These are phyloP conservation scores for Semnornis frantzii DNA, from an alignment of 2,113 vertebrate genomes.

Conservation along the genomic window DNA sequence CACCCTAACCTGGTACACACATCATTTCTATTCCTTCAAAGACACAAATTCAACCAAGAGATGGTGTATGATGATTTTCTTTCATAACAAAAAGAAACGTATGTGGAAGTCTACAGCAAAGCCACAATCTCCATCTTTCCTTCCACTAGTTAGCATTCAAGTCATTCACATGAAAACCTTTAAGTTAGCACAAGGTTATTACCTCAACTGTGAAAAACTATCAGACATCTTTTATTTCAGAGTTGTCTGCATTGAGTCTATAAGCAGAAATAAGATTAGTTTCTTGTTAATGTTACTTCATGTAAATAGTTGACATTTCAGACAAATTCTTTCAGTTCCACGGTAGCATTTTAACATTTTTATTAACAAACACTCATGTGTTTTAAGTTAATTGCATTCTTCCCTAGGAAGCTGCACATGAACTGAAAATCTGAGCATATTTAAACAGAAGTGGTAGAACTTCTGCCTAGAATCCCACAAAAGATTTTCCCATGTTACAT, in stretches of 20 bases:
- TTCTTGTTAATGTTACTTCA: background rate
- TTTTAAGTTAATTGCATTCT: background rate
- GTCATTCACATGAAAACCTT: background rate
- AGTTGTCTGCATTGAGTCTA: background rate
- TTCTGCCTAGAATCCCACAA: background rate
- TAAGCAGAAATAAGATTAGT: background rate
- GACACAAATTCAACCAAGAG: background rate
- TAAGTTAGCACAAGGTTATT: background rate
- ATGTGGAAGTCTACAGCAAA: background rate
- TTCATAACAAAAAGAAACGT: background rate
- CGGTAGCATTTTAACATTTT: background rate
- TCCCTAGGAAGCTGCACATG: background rate
- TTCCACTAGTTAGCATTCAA: background rate
- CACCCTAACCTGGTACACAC: too few species aligned
- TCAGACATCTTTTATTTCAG: background rate
- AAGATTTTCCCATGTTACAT: background rate
- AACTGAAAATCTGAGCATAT: background rate
- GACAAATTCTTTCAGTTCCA: background rate
- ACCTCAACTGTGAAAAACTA: background rate
- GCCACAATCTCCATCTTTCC: background rate
- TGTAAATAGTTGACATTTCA: background rate
- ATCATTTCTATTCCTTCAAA: background rate
- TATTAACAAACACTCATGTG: background rate
- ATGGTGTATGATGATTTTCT: background rate
- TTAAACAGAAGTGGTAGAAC: background rate